Conservation (phyloP, 1,140 invertebrate genomes). For the Trichonephila clavata region DNA sequence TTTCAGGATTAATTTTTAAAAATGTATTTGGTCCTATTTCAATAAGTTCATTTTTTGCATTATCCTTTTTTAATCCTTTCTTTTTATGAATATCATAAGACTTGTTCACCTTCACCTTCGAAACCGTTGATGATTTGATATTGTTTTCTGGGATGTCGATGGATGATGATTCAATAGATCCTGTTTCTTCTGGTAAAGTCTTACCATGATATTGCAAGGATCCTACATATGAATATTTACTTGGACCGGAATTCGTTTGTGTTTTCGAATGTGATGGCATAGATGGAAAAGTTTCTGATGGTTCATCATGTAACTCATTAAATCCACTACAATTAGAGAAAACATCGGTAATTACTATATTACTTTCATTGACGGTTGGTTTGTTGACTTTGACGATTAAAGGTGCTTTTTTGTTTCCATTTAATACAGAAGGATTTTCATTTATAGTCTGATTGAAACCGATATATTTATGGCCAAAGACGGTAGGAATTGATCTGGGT, state of each 20-base stretch:
- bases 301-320: neutral
- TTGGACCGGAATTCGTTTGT: neutral
- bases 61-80: neutral
- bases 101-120: neutral
- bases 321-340: neutral
- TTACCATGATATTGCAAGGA: neutral
- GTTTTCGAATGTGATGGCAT: neutral
- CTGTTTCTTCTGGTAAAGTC: neutral
- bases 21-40: conserved; percentile 75
- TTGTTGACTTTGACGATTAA: conserved; percentile 71
- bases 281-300: neutral
- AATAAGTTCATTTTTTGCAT: conserved; percentile 58
- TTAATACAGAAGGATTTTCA: neutral
- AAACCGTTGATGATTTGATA: neutral
- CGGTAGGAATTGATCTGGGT: conserved; percentile 55
- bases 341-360: neutral
- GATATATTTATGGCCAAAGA: conserved; percentile 68
- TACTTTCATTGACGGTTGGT: neutral
- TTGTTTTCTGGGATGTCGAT: neutral
- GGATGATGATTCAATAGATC: neutral
- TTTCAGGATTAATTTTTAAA: conserved; percentile 75
- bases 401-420: conserved; percentile 30
- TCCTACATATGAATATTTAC: neutral
- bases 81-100: neutral
- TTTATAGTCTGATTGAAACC: neutral